phyloP scores from a whole-genome alignment of 2,113 vertebrate species.

The Dipodomys ordii region DNA sequence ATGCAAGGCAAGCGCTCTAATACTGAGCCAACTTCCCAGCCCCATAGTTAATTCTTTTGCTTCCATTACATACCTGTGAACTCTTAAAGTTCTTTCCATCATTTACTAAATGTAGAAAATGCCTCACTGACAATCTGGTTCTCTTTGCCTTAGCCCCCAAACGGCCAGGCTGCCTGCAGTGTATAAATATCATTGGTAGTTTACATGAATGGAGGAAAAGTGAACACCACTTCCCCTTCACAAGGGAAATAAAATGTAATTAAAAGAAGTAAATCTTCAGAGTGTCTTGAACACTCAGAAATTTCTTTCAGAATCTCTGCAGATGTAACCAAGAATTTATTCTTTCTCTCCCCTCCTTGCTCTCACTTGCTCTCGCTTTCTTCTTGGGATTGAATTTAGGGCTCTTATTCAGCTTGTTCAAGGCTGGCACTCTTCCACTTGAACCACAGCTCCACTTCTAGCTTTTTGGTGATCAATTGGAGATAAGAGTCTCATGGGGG shows the following conservation, averaged over 20 bases:
- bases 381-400: too few relatives aligned
- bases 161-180: not conserved
- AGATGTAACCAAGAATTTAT: not conserved
- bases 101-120: conserved; percentile 35
- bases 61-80: not conserved
- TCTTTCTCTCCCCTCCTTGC: not conserved
- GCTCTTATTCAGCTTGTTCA: too few relatives aligned
- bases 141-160: not conserved
- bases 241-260: not conserved
- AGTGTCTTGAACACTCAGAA: not conserved
- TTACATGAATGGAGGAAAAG: not conserved
- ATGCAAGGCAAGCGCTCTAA: too few relatives aligned
- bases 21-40: too few relatives aligned
- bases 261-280: not conserved
- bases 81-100: not conserved
- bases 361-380: too few relatives aligned
- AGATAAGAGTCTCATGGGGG: too few relatives aligned
- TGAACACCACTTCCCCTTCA: not conserved
- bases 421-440: not conserved
- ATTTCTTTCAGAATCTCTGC: not conserved
- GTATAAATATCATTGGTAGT: not conserved
- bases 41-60: not conserved
- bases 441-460: too few relatives aligned
- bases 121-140: not conserved
- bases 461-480: too few relatives aligned